Evolutionary conservation across 2,888 invertebrate species (phyloP).

Genomic region (Melanophora roralis): DNA sequence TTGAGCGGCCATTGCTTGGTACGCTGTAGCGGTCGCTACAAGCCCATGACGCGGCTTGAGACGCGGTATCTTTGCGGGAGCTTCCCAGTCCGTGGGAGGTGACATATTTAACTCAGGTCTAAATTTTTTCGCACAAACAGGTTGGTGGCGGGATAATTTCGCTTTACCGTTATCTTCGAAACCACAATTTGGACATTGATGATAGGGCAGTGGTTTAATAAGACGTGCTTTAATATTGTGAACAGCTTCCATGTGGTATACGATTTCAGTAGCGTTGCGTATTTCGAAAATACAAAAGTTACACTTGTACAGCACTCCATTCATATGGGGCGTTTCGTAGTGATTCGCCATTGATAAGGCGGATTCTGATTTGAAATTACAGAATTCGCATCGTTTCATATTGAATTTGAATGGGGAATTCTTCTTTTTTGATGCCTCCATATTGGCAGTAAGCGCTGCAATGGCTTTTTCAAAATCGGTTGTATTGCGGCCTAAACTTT

Average conservation of each 20-base stretch:
- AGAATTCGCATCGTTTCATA: slow-evolving; percentile 90
- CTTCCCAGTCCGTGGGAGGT: slow-evolving; percentile 94
- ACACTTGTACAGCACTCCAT: slow-evolving; percentile 90
- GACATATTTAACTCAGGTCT: slow-evolving; percentile 90
- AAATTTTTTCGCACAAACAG: slow-evolving; percentile 93
- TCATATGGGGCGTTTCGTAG: slow-evolving; percentile 94
- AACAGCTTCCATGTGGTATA: slow-evolving; percentile 93
- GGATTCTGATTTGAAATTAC: slow-evolving; percentile 93
- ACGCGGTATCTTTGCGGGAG: slow-evolving; percentile 93
- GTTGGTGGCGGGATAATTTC: slow-evolving; percentile 90
- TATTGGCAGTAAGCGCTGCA: slow-evolving; percentile 87
- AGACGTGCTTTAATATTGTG: slow-evolving; percentile 90
- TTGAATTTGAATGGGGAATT: slow-evolving; percentile 87
- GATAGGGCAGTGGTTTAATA: slow-evolving; percentile 90
- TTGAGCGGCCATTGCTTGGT: slow-evolving; percentile 78
- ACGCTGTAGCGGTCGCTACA: slow-evolving; percentile 77
- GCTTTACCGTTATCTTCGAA: slow-evolving; percentile 96
- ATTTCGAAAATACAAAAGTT: slow-evolving; percentile 90
- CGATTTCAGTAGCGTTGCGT: slow-evolving; percentile 90
- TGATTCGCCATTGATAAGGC: slow-evolving; percentile 89
- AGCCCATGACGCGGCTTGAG: slow-evolving; percentile 77
- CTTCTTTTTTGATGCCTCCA: slow-evolving; percentile 90
- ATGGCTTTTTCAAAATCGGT: slow-evolving; percentile 83
- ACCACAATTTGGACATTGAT: slow-evolving; percentile 95
- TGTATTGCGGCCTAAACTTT: slow-evolving; percentile 82